These are phyloP conservation scores for Ctenicera cuprea DNA, from an alignment of 2,888 invertebrate species.

Conservation along the genomic window DNA sequence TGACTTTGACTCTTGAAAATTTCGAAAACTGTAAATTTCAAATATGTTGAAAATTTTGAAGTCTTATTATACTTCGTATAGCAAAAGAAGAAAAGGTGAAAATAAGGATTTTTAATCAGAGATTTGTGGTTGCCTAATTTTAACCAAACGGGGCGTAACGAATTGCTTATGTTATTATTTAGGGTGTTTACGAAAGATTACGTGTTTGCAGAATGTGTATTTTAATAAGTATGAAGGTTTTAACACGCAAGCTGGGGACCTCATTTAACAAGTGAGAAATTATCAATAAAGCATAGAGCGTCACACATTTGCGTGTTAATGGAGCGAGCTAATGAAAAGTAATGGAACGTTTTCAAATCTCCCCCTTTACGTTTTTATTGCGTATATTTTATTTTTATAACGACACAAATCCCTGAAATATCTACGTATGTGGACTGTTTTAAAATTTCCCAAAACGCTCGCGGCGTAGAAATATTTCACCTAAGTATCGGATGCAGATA, in stretches of 20 bases:
- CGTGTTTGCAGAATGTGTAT: conserved; percentile 16
- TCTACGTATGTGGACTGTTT: neutral
- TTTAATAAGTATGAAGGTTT: conserved; percentile 17
- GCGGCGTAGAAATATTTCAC: neutral
- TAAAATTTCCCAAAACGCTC: conserved; percentile 1
- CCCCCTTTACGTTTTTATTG: neutral
- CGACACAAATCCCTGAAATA: neutral
- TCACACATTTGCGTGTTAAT: conserved; percentile 26
- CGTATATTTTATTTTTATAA: neutral
- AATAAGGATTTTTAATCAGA: too few relatives aligned
- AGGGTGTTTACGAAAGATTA: conserved; percentile 29
- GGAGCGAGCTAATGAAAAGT: conserved; percentile 14
- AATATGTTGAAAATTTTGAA: too few relatives aligned
- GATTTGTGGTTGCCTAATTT: neutral
- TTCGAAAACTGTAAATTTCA: too few relatives aligned
- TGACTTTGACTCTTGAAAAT: too few relatives aligned
- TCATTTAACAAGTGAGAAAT: conserved; percentile 25
- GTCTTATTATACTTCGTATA: too few relatives aligned
- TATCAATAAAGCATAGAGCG: conserved; percentile 25
- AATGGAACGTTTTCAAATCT: conserved; percentile 16
- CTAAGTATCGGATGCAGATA: neutral
- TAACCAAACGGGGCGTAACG: neutral
- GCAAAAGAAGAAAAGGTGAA: too few relatives aligned
- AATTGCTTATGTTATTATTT: conserved; percentile 29
- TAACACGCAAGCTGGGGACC: conserved; percentile 19